These are phyloP conservation scores for Nematostella vectensis DNA, from an alignment of 92 coral and sea anemone species.

Conservation along the genomic window DNA sequence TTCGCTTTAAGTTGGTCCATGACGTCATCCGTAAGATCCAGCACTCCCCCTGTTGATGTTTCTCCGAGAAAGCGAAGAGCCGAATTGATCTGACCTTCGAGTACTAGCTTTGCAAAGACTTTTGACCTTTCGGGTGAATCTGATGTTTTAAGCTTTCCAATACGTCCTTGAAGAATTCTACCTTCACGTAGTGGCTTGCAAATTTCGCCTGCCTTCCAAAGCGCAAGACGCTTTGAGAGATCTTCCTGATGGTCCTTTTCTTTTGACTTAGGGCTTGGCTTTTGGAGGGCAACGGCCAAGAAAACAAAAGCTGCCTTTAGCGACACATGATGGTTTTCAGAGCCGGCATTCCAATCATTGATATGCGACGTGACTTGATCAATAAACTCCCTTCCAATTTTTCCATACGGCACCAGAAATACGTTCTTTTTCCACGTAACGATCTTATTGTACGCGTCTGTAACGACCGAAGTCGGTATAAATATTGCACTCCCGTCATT, in stretches of 20 bases:
- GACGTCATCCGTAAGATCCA: conserved; percentile 8
- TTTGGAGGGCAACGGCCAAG: conserved; percentile 41
- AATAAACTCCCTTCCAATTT: conserved; percentile 8
- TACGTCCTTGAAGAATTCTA: conserved; percentile 9
- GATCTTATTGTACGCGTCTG: conserved; percentile 7
- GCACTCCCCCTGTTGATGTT: background rate
- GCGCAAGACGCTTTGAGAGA: conserved; percentile 37
- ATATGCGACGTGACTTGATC: conserved; percentile 23
- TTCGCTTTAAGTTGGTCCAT: conserved; percentile 25
- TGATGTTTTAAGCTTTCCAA: conserved; percentile 5
- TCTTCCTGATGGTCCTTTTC: conserved; percentile 48
- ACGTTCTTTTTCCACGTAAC: conserved; percentile 11
- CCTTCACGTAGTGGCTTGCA: conserved; percentile 9
- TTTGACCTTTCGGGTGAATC: conserved; percentile 5
- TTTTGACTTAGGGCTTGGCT: conserved; percentile 53
- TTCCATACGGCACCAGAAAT: conserved; percentile 12
- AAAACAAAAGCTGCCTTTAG: conserved; percentile 38
- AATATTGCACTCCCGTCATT: conserved; percentile 19
- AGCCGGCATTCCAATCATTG: conserved; percentile 29
- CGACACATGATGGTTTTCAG: conserved; percentile 24
- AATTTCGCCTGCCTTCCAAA: conserved; percentile 44
- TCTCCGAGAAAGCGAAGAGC: conserved; percentile 3
- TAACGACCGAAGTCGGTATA: background rate
- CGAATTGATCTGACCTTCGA: conserved; percentile 24
- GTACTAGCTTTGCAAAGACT: conserved; percentile 28